Evolutionary conservation across 2,113 vertebrate species (phyloP).

Genomic region (Casuarius casuarius): DNA sequence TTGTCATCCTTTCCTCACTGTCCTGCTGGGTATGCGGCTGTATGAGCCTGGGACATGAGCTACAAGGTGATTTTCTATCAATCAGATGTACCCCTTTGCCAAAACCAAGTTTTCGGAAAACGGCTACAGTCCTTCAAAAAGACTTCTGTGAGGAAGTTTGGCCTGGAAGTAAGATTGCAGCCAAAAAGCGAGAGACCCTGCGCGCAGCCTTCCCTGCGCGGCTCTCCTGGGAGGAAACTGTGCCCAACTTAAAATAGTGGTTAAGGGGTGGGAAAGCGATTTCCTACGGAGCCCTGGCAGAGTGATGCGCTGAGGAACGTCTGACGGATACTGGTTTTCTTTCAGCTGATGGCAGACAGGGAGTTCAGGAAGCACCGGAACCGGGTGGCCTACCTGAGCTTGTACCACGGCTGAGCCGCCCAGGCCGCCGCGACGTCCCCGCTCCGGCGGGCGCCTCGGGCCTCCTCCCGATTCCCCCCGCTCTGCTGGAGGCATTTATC

Average conservation of each 20-base stretch:
- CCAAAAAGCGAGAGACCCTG: neutral
- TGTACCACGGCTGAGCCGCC: conserved; percentile 62
- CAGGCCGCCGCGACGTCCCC: no score
- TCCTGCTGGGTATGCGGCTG: neutral
- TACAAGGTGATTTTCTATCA: neutral
- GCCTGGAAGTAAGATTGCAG: neutral
- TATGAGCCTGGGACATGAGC: neutral
- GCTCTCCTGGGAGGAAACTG: neutral
- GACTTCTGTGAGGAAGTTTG: neutral
- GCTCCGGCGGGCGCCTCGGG: neutral
- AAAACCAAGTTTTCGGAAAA: neutral
- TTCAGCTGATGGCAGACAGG: conserved; percentile 81
- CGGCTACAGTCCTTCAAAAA: neutral
- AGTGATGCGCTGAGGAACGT: neutral
- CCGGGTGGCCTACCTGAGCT: conserved; percentile 78
- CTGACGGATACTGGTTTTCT: neutral
- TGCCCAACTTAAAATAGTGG: neutral
- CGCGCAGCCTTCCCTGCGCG: accelerated
- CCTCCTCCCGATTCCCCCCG: neutral
- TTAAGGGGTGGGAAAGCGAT: neutral
- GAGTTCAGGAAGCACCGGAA: conserved; percentile 77
- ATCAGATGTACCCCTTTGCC: neutral
- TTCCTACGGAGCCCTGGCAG: neutral
- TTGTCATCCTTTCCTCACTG: neutral
- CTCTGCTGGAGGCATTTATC: accelerated